phyloP scores from a whole-genome alignment of 1,140 invertebrate genomes.

The Anastrepha obliqua region DNA sequence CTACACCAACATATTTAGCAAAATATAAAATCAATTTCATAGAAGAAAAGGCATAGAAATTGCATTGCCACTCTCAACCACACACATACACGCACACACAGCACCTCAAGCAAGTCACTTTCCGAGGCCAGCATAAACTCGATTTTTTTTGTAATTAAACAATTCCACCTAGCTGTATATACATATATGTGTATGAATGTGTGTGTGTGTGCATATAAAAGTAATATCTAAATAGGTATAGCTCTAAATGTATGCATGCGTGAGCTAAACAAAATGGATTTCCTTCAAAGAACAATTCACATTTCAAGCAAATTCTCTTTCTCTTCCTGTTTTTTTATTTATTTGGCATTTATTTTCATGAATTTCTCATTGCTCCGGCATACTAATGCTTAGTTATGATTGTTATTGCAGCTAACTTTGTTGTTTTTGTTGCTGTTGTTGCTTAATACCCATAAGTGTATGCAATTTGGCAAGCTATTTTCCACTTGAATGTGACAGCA shows the following conservation, averaged over 20 bases:
- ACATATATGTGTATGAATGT: no score
- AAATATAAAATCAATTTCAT: background rate
- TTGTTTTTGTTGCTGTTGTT: background rate
- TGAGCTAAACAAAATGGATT: slow-evolving; percentile 5
- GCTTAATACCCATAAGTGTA: slow-evolving; percentile 21
- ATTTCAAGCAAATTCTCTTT: background rate
- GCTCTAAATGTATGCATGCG: background rate
- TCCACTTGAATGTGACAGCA: slow-evolving; percentile 23
- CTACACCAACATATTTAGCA: background rate
- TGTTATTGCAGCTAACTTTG: background rate
- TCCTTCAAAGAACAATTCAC: background rate
- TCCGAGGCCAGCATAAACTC: no score
- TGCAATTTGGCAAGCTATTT: slow-evolving; percentile 46
- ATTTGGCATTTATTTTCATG: slow-evolving; percentile 42
- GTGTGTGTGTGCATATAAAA: no score
- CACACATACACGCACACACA: no score
- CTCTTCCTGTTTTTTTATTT: background rate
- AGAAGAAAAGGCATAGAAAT: background rate
- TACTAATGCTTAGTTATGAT: background rate
- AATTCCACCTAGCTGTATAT: no score
- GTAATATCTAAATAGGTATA: no score
- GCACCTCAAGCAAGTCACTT: no score
- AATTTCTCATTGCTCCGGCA: background rate
- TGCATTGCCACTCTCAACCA: no score
- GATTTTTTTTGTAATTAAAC: no score